phyloP scores from a whole-genome alignment of 2,888 invertebrate species.

The Hedya salicella region DNA sequence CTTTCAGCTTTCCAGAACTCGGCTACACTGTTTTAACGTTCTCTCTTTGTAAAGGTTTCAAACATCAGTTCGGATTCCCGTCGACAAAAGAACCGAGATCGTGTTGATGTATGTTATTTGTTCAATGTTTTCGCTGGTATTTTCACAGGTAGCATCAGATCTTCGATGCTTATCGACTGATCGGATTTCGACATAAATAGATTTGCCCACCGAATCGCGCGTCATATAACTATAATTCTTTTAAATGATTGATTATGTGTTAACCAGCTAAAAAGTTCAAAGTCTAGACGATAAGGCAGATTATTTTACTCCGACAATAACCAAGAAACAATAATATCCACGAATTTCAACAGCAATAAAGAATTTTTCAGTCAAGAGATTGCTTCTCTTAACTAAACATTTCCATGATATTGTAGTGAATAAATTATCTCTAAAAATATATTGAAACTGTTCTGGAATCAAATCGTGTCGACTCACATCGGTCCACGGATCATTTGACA shows the following conservation, averaged over 20 bases:
- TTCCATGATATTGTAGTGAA: conserved; percentile 27
- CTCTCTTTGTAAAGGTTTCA: conserved; percentile 31
- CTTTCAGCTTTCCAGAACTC: conserved; percentile 39
- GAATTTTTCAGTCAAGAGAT: not conserved
- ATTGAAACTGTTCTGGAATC: conserved; percentile 2
- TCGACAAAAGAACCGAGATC: conserved; percentile 31
- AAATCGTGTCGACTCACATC: conserved; percentile 38
- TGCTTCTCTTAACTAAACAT: conserved; percentile 17
- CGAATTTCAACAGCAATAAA: not conserved
- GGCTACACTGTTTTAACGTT: conserved; percentile 19
- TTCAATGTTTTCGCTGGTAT: conserved; percentile 21
- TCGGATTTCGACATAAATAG: conserved; percentile 24
- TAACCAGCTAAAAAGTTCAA: conserved; percentile 22
- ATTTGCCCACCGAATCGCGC: conserved; percentile 25
- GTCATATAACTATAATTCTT: conserved; percentile 18
- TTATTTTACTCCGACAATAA: not conserved
- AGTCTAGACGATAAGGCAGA: conserved; percentile 17
- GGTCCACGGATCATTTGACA: conserved; percentile 31
- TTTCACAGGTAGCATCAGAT: conserved; percentile 23
- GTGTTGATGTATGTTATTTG: conserved; percentile 26
- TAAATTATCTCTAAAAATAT: conserved; percentile 29
- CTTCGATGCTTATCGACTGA: conserved; percentile 7
- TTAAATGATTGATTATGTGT: too few species aligned
- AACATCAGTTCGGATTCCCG: conserved; percentile 27
- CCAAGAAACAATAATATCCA: not conserved